Percentiles rank a stretch among this genome's conserved stretches.
Conservation (phyloP, 1,140 invertebrate species). For the Zaprionus africanus region DNA sequence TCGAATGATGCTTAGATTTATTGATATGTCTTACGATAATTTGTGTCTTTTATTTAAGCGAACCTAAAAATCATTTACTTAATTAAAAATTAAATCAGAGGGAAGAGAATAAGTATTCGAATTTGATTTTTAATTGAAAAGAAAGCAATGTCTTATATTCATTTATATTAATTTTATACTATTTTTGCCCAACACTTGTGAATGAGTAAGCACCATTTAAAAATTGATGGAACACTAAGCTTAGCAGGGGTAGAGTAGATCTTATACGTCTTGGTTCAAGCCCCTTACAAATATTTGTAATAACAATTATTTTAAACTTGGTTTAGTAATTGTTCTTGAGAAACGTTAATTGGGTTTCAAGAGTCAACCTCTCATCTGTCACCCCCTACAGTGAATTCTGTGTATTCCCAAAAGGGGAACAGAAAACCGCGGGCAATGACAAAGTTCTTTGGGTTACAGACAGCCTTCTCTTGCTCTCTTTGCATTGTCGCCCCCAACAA, state of each 20-base stretch:
- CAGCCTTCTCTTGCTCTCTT: background rate
- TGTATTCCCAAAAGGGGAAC: background rate
- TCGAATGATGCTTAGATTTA: conserved; percentile 37
- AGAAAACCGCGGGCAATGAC: background rate
- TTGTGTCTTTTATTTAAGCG: conserved; percentile 57
- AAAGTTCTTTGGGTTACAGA: conserved; percentile 42
- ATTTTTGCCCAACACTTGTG: too few species aligned
- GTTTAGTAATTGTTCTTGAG: background rate
- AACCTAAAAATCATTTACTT: conserved; percentile 34
- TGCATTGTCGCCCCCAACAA: conserved; percentile 20
- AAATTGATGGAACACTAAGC: too few species aligned
- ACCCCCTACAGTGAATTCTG: background rate
- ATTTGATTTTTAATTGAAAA: conserved; percentile 18
- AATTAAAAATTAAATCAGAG: conserved; percentile 35
- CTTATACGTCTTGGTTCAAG: too few species aligned
- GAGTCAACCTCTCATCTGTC: background rate
- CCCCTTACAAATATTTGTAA: too few species aligned
- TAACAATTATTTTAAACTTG: too few species aligned
- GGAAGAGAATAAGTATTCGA: conserved; percentile 23
- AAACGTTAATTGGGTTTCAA: background rate
- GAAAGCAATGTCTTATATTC: background rate
- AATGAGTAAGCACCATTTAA: too few species aligned
- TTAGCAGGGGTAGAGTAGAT: too few species aligned
- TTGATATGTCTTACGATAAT: conserved; percentile 49
- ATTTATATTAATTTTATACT: too few species aligned